Base-by-base conservation (phyloP, 2,888 invertebrate species). In the Globia sparganii region DNA sequence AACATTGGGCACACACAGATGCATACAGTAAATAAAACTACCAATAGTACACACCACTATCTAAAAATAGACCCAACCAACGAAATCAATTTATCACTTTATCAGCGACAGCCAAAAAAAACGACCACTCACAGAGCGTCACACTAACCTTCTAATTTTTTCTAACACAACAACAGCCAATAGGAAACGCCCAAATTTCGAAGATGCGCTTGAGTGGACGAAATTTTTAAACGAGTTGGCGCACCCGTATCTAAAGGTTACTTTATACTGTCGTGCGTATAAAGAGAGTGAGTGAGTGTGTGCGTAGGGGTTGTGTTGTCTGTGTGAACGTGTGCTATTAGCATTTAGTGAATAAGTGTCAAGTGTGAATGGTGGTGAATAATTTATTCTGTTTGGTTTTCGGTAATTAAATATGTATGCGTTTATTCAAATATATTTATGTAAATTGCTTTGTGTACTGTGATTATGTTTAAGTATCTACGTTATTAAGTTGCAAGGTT, bases 311-410 rank as follows among this genome's bases (percentile, higher is more conserved):
- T 13, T 21, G 66, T 43, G 81, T n/a, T 88, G 90, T 91, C 65
- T 62, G 84, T 78, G 62, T 88, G 91, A 91, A 90, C 91, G 92
- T 80, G 91, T 88, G 89, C 46, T 75, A 94, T 95, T 95, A 94
- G 91, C 94, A 94, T 95, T 93, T 93, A 93, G 89, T 94, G 93
- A 95, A 95, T 95, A 94, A 90, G 93, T 92, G 94, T 93, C 89
- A 91, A 86, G 86, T 84, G 89, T 85, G 90, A 81, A 90, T 88
- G 90, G 64, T 80, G n/a, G 75, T 90, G 94, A 93, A 94, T 94
- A 87, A 91, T 78, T 80, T 77, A 85, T 82, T 81, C 77, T 88
- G 76, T 83, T 81, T 81, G 83, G 88, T 90, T 92, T 93, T 93
- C 83, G 92, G 92, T 89, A 80, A 85, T 90, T 80, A 73, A 75